These are phyloP conservation scores for Geopemphigus sp. DNA, from an alignment of 1,140 invertebrate species.

Conservation along the genomic window DNA sequence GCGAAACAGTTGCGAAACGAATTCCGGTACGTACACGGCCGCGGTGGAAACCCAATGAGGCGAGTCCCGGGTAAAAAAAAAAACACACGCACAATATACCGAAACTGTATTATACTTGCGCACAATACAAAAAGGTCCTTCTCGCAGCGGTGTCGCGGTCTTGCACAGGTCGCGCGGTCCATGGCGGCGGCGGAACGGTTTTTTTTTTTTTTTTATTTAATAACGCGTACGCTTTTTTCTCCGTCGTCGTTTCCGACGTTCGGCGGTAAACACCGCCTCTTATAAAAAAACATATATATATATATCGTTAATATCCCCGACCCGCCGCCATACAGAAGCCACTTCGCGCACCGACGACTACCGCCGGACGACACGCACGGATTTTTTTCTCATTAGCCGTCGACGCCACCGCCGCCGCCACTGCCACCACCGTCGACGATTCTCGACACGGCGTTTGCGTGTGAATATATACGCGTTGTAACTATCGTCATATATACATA, in stretches of 20 bases:
- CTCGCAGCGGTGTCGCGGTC: too few species aligned
- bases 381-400: constrained; percentile 16
- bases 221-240: too few species aligned
- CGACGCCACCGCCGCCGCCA: too few species aligned
- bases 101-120: not conserved
- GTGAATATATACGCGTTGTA: too few species aligned
- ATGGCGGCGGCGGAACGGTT: too few species aligned
- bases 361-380: not conserved
- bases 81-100: not conserved
- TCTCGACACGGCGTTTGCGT: too few species aligned
- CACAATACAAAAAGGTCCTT: too few species aligned
- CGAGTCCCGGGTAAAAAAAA: constrained; percentile 37
- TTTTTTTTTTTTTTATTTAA: too few species aligned
- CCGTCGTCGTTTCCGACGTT: constrained; percentile 9
- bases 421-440: too few species aligned
- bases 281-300: too few species aligned
- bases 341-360: not conserved
- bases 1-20: constrained; percentile 49
- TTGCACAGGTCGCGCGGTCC: too few species aligned
- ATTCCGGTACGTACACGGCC: constrained; percentile 47
- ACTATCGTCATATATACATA: too few species aligned
- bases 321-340: not conserved
- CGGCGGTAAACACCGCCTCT: constrained; percentile 21
- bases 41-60: constrained; percentile 48
- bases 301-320: not conserved